A percentile compares a stretch with the other conserved stretches of the same genome.
Conservation (phyloP, 2,888 invertebrate genomes). For the Pristionchus fissidentatus region DNA sequence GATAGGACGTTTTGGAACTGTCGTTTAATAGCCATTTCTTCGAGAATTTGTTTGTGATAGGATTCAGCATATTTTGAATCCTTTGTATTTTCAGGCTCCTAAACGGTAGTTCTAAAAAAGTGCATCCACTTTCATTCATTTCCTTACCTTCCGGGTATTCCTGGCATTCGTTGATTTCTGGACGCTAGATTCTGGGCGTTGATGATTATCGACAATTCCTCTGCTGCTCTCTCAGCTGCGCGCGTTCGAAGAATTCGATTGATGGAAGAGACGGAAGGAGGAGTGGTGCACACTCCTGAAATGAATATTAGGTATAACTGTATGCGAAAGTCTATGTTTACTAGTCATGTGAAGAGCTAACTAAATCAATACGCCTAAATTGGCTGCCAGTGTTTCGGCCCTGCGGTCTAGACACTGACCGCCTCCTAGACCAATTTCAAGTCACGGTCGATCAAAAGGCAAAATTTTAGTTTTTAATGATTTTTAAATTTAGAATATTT, state of each 20-base stretch:
- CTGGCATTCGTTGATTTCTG: constrained; percentile 1
- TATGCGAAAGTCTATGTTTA: neutral
- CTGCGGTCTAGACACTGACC: no score
- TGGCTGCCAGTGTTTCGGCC: no score
- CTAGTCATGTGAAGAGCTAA: no score
- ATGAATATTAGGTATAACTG: constrained; percentile 2
- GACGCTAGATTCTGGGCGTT: constrained; percentile 56
- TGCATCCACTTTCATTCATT: neutral
- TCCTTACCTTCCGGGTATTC: constrained; percentile 43
- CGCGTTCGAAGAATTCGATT: constrained; percentile 94
- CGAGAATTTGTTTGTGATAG: no score
- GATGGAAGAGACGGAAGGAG: constrained; percentile 96
- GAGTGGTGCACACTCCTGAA: constrained; percentile 87
- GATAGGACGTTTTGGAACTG: no score
- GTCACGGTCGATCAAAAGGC: no score
- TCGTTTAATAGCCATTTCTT: no score
- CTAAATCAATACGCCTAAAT: no score
- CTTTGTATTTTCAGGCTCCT: neutral
- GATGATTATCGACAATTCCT: constrained; percentile 86
- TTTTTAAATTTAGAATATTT: no score
- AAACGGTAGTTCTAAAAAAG: no score
- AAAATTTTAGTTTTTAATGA: no score
- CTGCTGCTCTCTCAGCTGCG: constrained; percentile 94
- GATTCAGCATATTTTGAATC: neutral
- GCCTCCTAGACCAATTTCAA: no score